Base-by-base conservation (phyloP, 2,797 vertebrate genomes). In the Molossus molossus region DNA sequence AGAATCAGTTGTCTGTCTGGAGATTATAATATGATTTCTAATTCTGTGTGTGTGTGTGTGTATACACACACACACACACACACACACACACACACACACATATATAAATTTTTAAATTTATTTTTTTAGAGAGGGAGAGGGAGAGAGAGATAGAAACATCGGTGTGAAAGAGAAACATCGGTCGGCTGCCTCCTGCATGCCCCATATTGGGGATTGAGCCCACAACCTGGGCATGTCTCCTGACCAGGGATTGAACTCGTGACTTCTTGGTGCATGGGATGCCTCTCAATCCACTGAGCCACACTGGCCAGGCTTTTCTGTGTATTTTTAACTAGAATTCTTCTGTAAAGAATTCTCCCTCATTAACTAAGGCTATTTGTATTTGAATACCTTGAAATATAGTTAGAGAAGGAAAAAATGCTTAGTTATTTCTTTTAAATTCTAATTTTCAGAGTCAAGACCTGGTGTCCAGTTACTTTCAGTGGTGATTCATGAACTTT, bases 341-440 rank as follows among this genome's bases (percentile, higher is more conserved):
- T 89, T 69, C 33, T 69, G 9, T 75, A 58, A 81, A 60, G 37
- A 75, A 67, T 82, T 95, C 75, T 67, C 6, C 40, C 40, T 82
- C 8, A 21, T 85, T 94, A 84, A 73, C 85, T 17, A 21, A 69
- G 45, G 33, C 27, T 76, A 11, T 57, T 65, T 93, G 58, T 76
- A 18, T 57, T 58, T 90, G 81, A 90, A 86, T 60, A 81, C 40
- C 29, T 60, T 85, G 91, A 86, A 58, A 73, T 69, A 57, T 57
- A 65, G 25, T 53, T 69, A 23, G 15, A 94, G 57, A 57, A 79
- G 58, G 55, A 65, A 64, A 82, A 77, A 70, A 83, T 82, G 29
- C 37, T 70, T 72, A 1, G 5, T 69, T 87, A n/a, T 73, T 81
- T 90, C 20, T 85, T n/a, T 70, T 60, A 40, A 72, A 53, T 73